Evolutionary conservation across 1,140 invertebrate species (phyloP), one percentile per base, ranked within the genome.

Genomic region (Nebria ingens): DNA sequence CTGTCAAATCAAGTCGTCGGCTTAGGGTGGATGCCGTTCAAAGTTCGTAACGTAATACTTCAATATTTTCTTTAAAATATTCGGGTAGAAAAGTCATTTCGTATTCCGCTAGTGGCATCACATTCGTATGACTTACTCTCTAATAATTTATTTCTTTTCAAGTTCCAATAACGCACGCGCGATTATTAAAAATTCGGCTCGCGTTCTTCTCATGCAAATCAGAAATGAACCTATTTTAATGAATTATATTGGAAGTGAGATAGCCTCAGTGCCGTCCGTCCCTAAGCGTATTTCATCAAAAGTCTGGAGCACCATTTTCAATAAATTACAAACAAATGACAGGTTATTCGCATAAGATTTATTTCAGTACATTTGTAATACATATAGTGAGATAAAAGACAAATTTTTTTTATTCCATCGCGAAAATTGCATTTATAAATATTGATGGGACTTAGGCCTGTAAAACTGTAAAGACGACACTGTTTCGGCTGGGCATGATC

Each of bases 171-270:
- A 45, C 15, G 40, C 40, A 45, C 15, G 40, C 40, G n/a, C n/a
- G n/a, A 17, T 9, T 17, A 45, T 45, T 45, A 45, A 45, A 45
- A 45, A 45, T 45, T 45, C 40, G 3, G 15, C 3, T 45, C 40
- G 4, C 40, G 40, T 45, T 17, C 40, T 6, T 34, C 3, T 45
- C 40, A 45, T 45, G 40, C 40, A 45, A 45, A 45, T 45, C 40
- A 45, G 15, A 45, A 45, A 45, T 45, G 40, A 45, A 45, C 9
- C 40, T 45, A 45, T 45, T 45, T 45, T 45, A 45, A 45, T 45
- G 40, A 45, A 45, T 45, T 45, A 45, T 45, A 45, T 45, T 45
- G 40, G 40, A 45, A 45, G 3, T 45, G 40, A 45, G 40, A 45
- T 45, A n/a, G n/a, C n/a, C n/a, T n/a, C n/a, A n/a, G n/a, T n/a